Conservation (phyloP, 2,113 vertebrate genomes). For the Eudorcas thomsonii region DNA sequence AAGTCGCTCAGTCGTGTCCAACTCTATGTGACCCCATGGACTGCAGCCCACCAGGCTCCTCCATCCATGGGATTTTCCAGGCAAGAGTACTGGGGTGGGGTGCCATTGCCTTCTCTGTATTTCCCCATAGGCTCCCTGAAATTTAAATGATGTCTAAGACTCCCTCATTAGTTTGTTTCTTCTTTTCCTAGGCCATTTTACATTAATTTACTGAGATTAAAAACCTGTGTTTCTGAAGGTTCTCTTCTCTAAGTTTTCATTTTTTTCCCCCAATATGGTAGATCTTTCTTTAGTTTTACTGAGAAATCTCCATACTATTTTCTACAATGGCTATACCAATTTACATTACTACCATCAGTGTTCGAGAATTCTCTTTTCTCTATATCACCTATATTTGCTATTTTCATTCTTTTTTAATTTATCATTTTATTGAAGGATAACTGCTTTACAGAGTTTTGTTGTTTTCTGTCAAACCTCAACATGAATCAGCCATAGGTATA, state of each 20-base stretch:
- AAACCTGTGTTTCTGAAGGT: background rate
- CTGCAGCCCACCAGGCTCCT: too few relatives aligned
- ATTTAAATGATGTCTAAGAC: slow-evolving; percentile 23
- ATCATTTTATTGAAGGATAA: background rate
- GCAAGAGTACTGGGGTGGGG: too few relatives aligned
- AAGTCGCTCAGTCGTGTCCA: too few relatives aligned
- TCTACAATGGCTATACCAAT: background rate
- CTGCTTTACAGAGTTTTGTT: background rate
- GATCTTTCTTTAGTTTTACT: background rate
- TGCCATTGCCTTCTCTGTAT: background rate
- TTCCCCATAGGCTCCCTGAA: background rate
- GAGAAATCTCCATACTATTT: background rate
- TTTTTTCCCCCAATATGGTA: background rate
- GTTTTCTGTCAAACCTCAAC: background rate
- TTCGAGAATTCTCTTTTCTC: background rate
- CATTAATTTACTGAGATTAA: slow-evolving; percentile 17
- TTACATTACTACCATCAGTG: background rate
- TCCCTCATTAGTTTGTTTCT: background rate
- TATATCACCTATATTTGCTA: background rate
- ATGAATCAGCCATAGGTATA: background rate
- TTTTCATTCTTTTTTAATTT: background rate
- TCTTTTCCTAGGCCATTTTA: background rate
- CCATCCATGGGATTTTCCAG: too few relatives aligned
- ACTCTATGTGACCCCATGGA: too few relatives aligned
- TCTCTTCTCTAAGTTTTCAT: slow-evolving; percentile 6